Conservation (phyloP, 30 jellyfish, hydroid and myxozoan genomes). For the Nemopilema nomurai region DNA sequence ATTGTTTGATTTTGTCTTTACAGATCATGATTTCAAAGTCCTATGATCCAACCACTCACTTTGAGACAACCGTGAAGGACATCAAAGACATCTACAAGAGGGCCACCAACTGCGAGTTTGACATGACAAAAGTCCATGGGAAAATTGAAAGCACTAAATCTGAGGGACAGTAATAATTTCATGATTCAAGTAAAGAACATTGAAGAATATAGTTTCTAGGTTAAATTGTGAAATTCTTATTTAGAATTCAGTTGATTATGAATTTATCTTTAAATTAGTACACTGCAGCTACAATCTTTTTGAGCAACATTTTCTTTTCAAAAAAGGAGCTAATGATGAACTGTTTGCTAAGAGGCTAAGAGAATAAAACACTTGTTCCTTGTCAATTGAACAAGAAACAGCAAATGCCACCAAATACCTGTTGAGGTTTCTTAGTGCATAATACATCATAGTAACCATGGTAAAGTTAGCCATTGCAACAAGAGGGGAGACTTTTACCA, state of each 20-base stretch:
- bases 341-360: no score
- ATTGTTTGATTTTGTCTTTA: neutral
- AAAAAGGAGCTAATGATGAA: neutral
- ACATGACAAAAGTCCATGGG: slow-evolving; percentile 76
- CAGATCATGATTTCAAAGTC: slow-evolving; percentile 95
- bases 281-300: neutral
- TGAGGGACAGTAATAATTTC: slow-evolving; percentile 39
- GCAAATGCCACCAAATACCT: no score
- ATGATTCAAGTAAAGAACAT: neutral
- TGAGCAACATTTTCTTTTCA: neutral
- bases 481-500: no score
- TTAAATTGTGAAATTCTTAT: neutral
- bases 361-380: no score
- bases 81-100: slow-evolving; percentile 94
- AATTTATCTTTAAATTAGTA: neutral
- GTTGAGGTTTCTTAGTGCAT: no score
- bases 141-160: slow-evolving; percentile 50
- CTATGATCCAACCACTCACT: slow-evolving; percentile 98
- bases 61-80: slow-evolving; percentile 95
- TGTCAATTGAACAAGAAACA: no score
- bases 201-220: neutral
- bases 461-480: no score
- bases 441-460: no score
- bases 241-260: neutral
- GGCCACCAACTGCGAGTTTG: slow-evolving; percentile 83